A percentile compares a stretch with the other conserved stretches of the same genome.
Evolutionary conservation across 2,888 invertebrate species (phyloP).

Genomic region (Mystacides longicornis): DNA sequence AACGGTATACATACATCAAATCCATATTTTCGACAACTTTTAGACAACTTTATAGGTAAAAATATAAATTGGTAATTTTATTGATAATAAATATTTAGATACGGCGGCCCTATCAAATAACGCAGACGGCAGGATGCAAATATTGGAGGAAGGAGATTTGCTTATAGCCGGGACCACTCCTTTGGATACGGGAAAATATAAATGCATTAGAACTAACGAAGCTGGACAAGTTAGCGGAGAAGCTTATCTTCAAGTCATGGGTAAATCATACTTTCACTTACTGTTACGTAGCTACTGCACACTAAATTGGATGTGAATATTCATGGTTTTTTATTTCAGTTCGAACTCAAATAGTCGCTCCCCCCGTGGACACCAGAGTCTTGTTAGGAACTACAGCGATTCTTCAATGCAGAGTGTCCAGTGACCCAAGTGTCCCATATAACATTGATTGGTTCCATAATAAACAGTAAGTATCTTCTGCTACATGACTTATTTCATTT

Average conservation of each 20-base stretch:
- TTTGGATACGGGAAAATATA: constrained; percentile 82
- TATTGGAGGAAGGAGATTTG: constrained; percentile 80
- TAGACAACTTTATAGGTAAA: neutral
- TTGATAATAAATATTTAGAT: constrained; percentile 14
- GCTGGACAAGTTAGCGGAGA: constrained; percentile 80
- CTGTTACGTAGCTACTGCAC: neutral
- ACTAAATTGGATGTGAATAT: neutral
- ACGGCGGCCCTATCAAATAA: constrained; percentile 48
- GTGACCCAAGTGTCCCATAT: constrained; percentile 81
- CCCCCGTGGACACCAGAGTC: constrained; percentile 86
- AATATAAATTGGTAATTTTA: neutral
- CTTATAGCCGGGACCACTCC: constrained; percentile 79
- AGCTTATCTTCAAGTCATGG: constrained; percentile 75
- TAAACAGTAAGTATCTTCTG: constrained; percentile 58
- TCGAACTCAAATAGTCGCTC: constrained; percentile 87
- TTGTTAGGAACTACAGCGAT: constrained; percentile 89
- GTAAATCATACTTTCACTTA: constrained; percentile 43
- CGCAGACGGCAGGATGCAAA: constrained; percentile 71
- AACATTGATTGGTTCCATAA: constrained; percentile 86
- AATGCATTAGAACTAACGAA: constrained; percentile 82
- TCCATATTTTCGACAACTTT: neutral
- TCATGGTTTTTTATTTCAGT: constrained; percentile 49
- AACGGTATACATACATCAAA: constrained; percentile 58
- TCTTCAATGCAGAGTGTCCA: constrained; percentile 89
- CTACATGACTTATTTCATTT: neutral